Conservation (phyloP, 2,113 vertebrate genomes). For the Narcine bancroftii region DNA sequence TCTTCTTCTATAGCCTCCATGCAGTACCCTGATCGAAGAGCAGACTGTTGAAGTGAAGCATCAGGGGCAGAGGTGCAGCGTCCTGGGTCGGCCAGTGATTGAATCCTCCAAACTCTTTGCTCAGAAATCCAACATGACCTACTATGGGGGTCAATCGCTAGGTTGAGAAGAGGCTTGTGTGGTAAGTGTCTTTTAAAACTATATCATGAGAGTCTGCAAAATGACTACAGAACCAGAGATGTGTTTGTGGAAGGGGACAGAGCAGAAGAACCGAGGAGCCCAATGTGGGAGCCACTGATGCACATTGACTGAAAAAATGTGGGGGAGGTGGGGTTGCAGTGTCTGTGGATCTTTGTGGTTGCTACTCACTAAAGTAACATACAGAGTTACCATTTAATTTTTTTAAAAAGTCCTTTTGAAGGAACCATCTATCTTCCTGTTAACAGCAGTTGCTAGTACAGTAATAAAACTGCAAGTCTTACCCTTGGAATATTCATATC, state of each 20-base stretch:
- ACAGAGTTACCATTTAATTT: too few relatives aligned
- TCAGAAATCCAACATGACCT: constrained; percentile 42
- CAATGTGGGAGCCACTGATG: neutral
- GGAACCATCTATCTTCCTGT: too few relatives aligned
- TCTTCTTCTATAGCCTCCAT: neutral
- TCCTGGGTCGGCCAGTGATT: constrained; percentile 4
- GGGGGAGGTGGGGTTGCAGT: too few relatives aligned
- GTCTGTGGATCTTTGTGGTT: too few relatives aligned
- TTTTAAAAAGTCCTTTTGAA: too few relatives aligned
- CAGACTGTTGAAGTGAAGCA: neutral
- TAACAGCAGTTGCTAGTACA: too few relatives aligned
- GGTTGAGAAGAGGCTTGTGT: constrained; percentile 42
- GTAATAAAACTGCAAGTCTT: too few relatives aligned
- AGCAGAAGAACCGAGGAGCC: neutral
- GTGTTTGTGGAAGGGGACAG: constrained; percentile 36
- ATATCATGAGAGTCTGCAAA: too few relatives aligned
- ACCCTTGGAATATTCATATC: too few relatives aligned
- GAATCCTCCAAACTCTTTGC: constrained; percentile 41
- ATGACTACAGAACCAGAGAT: neutral
- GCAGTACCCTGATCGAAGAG: neutral
- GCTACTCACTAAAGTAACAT: too few relatives aligned
- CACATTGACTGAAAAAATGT: too few relatives aligned
- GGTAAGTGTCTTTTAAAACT: constrained; percentile 40
- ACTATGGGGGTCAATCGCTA: constrained; percentile 42
- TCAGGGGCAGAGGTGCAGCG: neutral